Percentiles rank a stretch among this genome's conserved stretches.
phyloP scores from a whole-genome alignment of 92 coral and sea anemone genomes.

The Phenganax marumi region DNA sequence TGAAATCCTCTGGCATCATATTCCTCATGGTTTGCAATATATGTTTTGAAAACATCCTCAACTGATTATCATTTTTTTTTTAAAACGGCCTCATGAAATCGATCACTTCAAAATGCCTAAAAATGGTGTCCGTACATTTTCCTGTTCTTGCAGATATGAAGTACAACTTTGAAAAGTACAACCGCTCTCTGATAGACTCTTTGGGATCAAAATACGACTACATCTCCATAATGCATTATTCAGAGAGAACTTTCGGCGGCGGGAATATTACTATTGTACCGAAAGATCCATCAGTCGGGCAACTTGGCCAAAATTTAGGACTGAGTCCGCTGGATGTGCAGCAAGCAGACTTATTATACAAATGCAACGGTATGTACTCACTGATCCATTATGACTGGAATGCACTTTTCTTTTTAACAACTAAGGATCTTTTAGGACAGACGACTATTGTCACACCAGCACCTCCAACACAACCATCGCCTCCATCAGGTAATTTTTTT shows the following conservation, averaged over 20 bases:
- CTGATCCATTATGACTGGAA: background rate
- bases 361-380: constrained; percentile 41
- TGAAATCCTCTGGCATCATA: constrained; percentile 76
- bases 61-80: no score
- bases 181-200: constrained; percentile 71
- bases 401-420: background rate
- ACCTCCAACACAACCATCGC: constrained; percentile 26
- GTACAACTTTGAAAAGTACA: constrained; percentile 86
- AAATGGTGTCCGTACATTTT: background rate
- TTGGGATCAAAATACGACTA: constrained; percentile 77
- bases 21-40: constrained; percentile 61
- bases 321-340: constrained; percentile 44
- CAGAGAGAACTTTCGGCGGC: constrained; percentile 68
- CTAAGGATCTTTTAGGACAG: background rate
- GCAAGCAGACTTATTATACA: constrained; percentile 41
- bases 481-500: background rate
- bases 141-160: constrained; percentile 48
- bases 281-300: constrained; percentile 32
- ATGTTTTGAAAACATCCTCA: no score
- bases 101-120: background rate
- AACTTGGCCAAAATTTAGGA: constrained; percentile 46
- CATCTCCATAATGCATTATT: constrained; percentile 82
- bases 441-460: constrained; percentile 12
- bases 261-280: constrained; percentile 46
- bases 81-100: no score